Percentiles rank a stretch among this genome's conserved stretches.
phyloP scores from a whole-genome alignment of 2,888 invertebrate genomes.

The Nomada goodeniana region DNA sequence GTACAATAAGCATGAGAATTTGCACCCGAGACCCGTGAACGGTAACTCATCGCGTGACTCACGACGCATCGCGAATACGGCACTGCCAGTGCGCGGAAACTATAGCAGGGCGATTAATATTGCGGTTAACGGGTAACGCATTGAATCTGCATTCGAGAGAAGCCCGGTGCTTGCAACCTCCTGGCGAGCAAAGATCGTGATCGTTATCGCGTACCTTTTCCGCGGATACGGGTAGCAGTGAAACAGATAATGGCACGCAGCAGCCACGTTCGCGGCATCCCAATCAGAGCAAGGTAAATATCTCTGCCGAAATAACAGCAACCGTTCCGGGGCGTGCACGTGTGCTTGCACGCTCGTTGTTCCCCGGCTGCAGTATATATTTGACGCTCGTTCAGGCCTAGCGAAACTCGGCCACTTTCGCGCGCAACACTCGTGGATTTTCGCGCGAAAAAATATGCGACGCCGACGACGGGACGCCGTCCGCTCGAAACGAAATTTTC shows the following conservation, averaged over 20 bases:
- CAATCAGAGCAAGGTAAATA: background rate
- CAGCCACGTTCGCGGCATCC: too few relatives aligned
- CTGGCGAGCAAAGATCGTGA: too few relatives aligned
- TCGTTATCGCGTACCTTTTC: too few relatives aligned
- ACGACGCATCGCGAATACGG: constrained; percentile 36
- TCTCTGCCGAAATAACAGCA: background rate
- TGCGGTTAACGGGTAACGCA: background rate
- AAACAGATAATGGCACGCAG: background rate
- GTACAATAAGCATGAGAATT: constrained; percentile 64
- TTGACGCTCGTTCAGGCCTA: background rate
- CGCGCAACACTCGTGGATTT: constrained; percentile 40
- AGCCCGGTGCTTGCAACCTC: background rate
- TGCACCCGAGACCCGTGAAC: constrained; percentile 57
- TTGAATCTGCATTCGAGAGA: background rate
- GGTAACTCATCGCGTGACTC: constrained; percentile 69
- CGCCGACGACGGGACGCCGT: constrained; percentile 11
- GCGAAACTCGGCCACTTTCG: constrained; percentile 52
- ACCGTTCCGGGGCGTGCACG: background rate
- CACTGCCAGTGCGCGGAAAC: background rate
- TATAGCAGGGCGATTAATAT: background rate
- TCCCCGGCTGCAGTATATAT: constrained; percentile 16
- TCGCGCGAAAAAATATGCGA: constrained; percentile 31
- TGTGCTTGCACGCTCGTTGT: background rate
- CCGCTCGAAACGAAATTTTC: constrained; percentile 50
- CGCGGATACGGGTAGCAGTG: background rate